phyloP scores from a whole-genome alignment of 2,888 invertebrate genomes.

The Didymodactylos carnosus region DNA sequence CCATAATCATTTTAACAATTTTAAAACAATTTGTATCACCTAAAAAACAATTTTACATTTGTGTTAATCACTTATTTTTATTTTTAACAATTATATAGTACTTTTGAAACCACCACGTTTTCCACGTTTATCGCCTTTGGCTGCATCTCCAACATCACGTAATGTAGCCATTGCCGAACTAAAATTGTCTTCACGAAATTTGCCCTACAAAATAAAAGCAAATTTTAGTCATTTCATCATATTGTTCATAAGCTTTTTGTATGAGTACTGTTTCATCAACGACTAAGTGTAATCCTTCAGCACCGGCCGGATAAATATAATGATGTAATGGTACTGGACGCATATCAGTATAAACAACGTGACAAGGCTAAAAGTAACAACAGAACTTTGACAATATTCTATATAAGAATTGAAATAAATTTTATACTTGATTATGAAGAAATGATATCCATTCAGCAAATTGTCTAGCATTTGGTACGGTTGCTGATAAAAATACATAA shows the following conservation, averaged over 20 bases:
- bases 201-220: constrained; percentile 44
- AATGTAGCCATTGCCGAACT: constrained; percentile 84
- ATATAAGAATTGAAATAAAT: constrained; percentile 19
- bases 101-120: constrained; percentile 50
- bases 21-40: constrained; percentile 66
- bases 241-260: constrained; percentile 32
- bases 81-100: not conserved
- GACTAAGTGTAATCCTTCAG: constrained; percentile 76
- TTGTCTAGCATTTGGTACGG: constrained; percentile 93
- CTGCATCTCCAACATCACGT: constrained; percentile 53
- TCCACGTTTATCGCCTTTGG: constrained; percentile 55
- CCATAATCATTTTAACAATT: constrained; percentile 96
- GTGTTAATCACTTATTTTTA: not conserved
- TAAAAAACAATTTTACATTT: constrained; percentile 17
- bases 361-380: constrained; percentile 57
- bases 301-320: constrained; percentile 87
- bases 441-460: constrained; percentile 46
- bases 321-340: constrained; percentile 92
- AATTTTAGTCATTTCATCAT: not conserved
- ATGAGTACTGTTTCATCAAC: constrained; percentile 55
- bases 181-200: constrained; percentile 90
- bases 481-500: constrained; percentile 93
- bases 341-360: constrained; percentile 95
- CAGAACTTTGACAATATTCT: not conserved
- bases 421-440: constrained; percentile 53